These are phyloP conservation scores for Euproctis similis DNA, from an alignment of 2,888 invertebrate genomes.

Conservation along the genomic window DNA sequence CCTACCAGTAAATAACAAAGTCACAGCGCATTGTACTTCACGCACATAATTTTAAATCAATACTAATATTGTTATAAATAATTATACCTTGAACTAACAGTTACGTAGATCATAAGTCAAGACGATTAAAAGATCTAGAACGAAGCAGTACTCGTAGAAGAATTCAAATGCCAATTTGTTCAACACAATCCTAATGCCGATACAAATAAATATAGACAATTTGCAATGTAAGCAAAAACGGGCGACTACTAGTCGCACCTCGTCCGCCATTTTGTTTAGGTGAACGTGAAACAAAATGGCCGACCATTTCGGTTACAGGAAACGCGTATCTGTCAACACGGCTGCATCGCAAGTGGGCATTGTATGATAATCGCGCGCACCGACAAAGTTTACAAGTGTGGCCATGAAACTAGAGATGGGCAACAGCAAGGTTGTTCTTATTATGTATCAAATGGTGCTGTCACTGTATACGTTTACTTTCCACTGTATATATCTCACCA, in stretches of 20 bases:
- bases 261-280: constrained; percentile 54
- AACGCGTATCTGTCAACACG: constrained; percentile 70
- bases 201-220: constrained; percentile 8
- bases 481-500: too few relatives aligned
- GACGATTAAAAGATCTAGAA: too few relatives aligned
- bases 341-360: constrained; percentile 68
- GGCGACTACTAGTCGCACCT: constrained; percentile 29
- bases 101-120: neutral
- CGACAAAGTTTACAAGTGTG: constrained; percentile 61
- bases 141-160: neutral
- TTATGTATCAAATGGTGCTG: too few relatives aligned
- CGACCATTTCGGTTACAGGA: constrained; percentile 65
- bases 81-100: constrained; percentile 11
- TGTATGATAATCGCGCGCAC: constrained; percentile 70
- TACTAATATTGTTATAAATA: constrained; percentile 22
- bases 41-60: too few relatives aligned
- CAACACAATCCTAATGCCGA: neutral
- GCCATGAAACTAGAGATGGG: constrained; percentile 40
- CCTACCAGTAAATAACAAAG: constrained; percentile 24
- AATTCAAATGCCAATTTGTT: constrained; percentile 1
- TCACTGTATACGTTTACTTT: too few relatives aligned
- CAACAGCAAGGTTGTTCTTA: constrained; percentile 5
- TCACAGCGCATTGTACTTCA: constrained; percentile 24
- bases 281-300: constrained; percentile 62
- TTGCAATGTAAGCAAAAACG: constrained; percentile 20